Base-by-base conservation (phyloP, 2,888 invertebrate genomes). In the Platycnemis pennipes region DNA sequence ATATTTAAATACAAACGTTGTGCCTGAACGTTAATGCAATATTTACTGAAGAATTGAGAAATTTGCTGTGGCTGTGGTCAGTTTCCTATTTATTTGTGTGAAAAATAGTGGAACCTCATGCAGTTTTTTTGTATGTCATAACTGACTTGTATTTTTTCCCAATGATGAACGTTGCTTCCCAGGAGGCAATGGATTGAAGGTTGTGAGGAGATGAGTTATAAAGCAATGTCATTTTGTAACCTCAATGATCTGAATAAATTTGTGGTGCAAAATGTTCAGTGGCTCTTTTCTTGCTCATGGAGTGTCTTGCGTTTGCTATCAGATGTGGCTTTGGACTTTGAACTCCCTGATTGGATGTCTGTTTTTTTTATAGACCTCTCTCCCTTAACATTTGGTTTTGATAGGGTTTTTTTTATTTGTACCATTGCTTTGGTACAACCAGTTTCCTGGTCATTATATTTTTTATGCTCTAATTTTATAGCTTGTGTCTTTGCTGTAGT, bases 211-310 rank as follows among this genome's bases (percentile, higher is more conserved):
- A 37, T 37, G 31, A 37, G 7, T 77, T 31, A 16, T 77, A 13
- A 37, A 37, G 37, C 11, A 37, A 37, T 37, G 77, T 77, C 31
- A 37, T 31, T 37, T 37, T 77, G 77, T 37, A 37, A 77, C 77
- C 77, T 77, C 77, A 37, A 77, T 77, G 77, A 77, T 77, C 77
- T 77, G 77, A 77, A 77, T 77, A 77, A 77, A 77, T 77, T 37
- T 77, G 77, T 77, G 77, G 77, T 77, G 31, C 11, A 77, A 37
- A 77, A 77, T 37, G 11, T 77, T 13, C 1, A 37, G 13, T 13
- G 11, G 49, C 16, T 16, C 37, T 77, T 77, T 77, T 37, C 31
- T 63, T 63, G 11, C 22, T 22, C 94, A 96, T 42, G 95, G 37
- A 37, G 13, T 77, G 37, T 77, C 77, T 13, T 37, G n/a, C n/a